Evolutionary conservation across 2,797 vertebrate species (phyloP).

Genomic region (Siniperca undulata): DNA sequence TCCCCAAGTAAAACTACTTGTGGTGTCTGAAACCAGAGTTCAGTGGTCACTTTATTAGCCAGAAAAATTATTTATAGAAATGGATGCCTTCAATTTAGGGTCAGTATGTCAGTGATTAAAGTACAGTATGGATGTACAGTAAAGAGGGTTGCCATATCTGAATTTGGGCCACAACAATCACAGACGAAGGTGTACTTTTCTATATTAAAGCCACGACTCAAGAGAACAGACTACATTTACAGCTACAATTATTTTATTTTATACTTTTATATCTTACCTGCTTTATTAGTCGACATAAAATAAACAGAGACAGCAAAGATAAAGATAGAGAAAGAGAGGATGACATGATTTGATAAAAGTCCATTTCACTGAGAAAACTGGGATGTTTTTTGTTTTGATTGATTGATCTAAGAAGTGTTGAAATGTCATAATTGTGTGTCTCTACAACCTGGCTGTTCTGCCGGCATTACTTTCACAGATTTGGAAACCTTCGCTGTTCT

Average conservation of each 20-base stretch:
- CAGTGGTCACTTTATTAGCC: constrained; percentile 17
- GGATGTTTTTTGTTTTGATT: constrained; percentile 14
- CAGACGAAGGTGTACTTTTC: background rate
- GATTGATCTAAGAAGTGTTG: constrained; percentile 30
- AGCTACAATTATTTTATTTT: background rate
- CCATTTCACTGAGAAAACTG: background rate
- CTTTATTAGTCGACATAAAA: constrained; percentile 21
- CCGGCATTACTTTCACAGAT: constrained; percentile 54
- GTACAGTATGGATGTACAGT: background rate
- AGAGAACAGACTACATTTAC: background rate
- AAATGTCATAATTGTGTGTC: constrained; percentile 41
- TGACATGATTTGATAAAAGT: constrained; percentile 23
- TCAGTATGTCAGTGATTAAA: constrained; percentile 13
- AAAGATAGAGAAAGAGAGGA: background rate
- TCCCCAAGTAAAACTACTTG: constrained; percentile 33
- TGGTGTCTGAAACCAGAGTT: constrained; percentile 29
- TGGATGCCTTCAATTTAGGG: background rate
- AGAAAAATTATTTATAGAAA: constrained; percentile 12
- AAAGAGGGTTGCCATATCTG: background rate
- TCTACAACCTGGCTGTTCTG: constrained; percentile 35
- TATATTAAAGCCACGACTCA: background rate
- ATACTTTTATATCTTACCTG: constrained; percentile 8
- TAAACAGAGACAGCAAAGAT: constrained; percentile 14
- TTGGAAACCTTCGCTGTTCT: constrained; percentile 51
- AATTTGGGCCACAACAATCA: constrained; percentile 6